phyloP scores from a whole-genome alignment of 2,797 vertebrate genomes.

The Labeo calbasu region DNA sequence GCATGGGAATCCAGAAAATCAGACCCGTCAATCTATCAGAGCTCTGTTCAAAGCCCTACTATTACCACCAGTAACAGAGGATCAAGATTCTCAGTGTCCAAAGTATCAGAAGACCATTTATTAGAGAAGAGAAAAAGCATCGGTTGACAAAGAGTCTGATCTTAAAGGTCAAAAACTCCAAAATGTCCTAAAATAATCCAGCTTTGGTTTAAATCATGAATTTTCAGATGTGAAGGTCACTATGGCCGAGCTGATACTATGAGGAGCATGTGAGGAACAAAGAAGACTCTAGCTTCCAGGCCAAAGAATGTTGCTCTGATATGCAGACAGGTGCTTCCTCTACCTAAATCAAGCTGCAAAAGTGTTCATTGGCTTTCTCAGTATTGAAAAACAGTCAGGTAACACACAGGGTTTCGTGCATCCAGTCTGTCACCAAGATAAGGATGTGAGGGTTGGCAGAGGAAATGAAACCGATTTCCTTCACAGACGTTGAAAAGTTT shows the following conservation, averaged over 20 bases:
- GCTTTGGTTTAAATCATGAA: background rate
- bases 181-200: background rate
- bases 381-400: slow-evolving; percentile 6
- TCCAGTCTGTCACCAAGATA: slow-evolving; percentile 27
- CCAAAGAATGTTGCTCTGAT: background rate
- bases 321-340: background rate
- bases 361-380: background rate
- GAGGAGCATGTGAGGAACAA: background rate
- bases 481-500: background rate
- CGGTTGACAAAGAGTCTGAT: slow-evolving; percentile 49
- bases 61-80: slow-evolving; percentile 67
- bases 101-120: slow-evolving; percentile 64
- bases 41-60: slow-evolving; percentile 74
- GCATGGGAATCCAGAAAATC: slow-evolving; percentile 21
- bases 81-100: slow-evolving; percentile 73
- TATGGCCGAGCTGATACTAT: background rate
- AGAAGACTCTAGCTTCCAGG: background rate
- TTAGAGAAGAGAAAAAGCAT: slow-evolving; percentile 40
- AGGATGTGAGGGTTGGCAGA: slow-evolving; percentile 15
- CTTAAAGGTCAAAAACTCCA: background rate
- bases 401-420: background rate
- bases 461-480: slow-evolving; percentile 21
- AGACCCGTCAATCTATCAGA: slow-evolving; percentile 65
- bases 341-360: background rate
- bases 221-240: background rate